Conservation (phyloP, 2,888 invertebrate species). For the Eupithecia vulgata region DNA sequence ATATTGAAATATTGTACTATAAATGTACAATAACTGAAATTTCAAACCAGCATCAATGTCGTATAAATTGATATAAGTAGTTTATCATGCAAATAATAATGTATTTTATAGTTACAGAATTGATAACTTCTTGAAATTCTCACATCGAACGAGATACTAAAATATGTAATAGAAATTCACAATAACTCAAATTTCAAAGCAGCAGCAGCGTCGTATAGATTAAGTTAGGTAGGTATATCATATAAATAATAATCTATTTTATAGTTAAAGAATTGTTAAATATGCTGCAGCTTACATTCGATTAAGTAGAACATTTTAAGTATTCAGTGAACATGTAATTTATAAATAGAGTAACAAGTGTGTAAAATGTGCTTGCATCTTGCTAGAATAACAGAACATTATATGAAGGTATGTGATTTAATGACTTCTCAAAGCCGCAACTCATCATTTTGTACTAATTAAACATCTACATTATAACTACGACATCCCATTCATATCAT, state of each 20-base stretch:
- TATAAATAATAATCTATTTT: slow-evolving; percentile 13
- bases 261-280: slow-evolving; percentile 11
- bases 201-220: slow-evolving; percentile 10
- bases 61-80: no score
- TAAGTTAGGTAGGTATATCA: slow-evolving; percentile 3
- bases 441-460: slow-evolving; percentile 79
- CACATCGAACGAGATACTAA: neutral
- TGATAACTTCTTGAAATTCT: slow-evolving; percentile 20
- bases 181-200: slow-evolving; percentile 11
- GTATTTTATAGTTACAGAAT: no score
- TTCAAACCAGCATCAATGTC: slow-evolving; percentile 15
- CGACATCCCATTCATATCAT: slow-evolving; percentile 75
- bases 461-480: slow-evolving; percentile 77
- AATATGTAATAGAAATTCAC: neutral
- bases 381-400: slow-evolving; percentile 26
- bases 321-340: slow-evolving; percentile 21
- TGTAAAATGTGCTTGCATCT: slow-evolving; percentile 21
- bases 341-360: slow-evolving; percentile 25
- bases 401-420: slow-evolving; percentile 22
- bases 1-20: neutral
- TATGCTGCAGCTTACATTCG: slow-evolving; percentile 16
- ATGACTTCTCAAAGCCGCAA: slow-evolving; percentile 39
- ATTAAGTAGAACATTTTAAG: slow-evolving; percentile 16
- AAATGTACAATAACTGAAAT: slow-evolving; percentile 5
- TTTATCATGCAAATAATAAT: no score